Percentiles rank a stretch among this genome's conserved stretches.
Conservation (phyloP, 2,888 invertebrate genomes). For the Minunthozetes semirufus region DNA sequence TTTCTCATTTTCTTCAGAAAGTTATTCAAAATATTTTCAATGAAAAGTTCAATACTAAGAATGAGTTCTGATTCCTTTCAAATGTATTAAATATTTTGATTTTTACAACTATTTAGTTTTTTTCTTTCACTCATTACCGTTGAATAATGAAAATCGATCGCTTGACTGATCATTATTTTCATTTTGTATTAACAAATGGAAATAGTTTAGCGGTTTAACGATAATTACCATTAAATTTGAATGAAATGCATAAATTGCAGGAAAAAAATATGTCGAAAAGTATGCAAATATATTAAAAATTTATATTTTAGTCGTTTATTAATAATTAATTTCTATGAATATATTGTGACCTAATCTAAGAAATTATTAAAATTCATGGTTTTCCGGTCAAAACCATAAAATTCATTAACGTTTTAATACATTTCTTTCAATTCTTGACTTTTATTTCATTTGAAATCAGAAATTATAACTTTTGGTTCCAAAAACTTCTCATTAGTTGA, state of each 20-base stretch:
- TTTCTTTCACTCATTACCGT: too few relatives aligned
- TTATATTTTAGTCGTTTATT: neutral
- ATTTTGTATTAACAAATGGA: too few relatives aligned
- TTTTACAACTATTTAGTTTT: too few relatives aligned
- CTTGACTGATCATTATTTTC: too few relatives aligned
- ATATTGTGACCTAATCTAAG: conserved; percentile 4
- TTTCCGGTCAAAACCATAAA: conserved; percentile 20
- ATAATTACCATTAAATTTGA: neutral
- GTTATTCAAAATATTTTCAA: too few relatives aligned
- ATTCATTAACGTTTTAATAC: neutral
- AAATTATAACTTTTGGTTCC: neutral
- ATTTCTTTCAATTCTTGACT: neutral
- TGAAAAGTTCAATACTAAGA: too few relatives aligned
- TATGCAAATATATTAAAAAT: conserved; percentile 10
- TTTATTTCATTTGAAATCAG: neutral
- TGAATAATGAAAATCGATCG: too few relatives aligned
- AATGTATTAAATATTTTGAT: too few relatives aligned
- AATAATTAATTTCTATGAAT: neutral
- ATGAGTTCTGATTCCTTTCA: too few relatives aligned
- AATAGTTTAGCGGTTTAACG: too few relatives aligned
- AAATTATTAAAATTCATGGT: conserved; percentile 24
- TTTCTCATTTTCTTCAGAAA: too few relatives aligned
- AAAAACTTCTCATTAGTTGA: neutral
- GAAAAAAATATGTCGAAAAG: neutral
- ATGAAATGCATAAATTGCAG: neutral